Evolutionary conservation across 2,888 invertebrate genomes (phyloP), one percentile per base, ranked within the genome.

Genomic region (Diaprepes abbreviatus): DNA sequence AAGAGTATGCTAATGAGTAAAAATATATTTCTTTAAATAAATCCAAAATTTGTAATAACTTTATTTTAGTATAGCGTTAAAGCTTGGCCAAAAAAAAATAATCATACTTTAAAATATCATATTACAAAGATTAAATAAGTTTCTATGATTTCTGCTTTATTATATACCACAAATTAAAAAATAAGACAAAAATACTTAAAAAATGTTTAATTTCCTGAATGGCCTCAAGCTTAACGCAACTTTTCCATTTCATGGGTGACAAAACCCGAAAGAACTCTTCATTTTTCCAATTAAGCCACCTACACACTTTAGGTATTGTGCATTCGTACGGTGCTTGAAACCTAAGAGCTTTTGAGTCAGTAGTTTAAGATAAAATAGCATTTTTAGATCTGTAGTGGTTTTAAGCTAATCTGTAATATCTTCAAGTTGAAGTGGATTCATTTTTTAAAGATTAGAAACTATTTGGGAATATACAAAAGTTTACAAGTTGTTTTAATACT

Each of bases 261-360:
- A 28, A 9, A 48, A 48, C 28, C 19, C 12, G 28, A 2, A 48
- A 48, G 28, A 48, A 28, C 48, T 48, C 48, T 28, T 28, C 21
- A 48, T 28, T 48, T 48, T 48, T 48, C 28, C 48, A 24, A 48
- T 48, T 48, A 45, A 24, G 48, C 48, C 19, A 3, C 48, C 48
- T 28, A 28, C 48, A 48, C 48, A 48, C 48, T 24, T 48, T 48
- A 5, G 14, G 24, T 48, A 48, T 48, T 28, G 12, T 48, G 14
- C 48, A 48, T 21, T 45, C 45, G 28, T 48, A 48, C 5, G 48
- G 14, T 48, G 19, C 48, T 48, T 48, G 48, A 48, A 48, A 28
- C 24, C 6, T 12, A 48, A 48, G 48, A 14, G 48, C 48, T 9
- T 14, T 48, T 24, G 14, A 48, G 14, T 48, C 19, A 45, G n/a